Percentiles rank a stretch among this genome's conserved stretches.
Conservation (phyloP, 1,140 invertebrate genomes). For the Oryctes rhinoceros region DNA sequence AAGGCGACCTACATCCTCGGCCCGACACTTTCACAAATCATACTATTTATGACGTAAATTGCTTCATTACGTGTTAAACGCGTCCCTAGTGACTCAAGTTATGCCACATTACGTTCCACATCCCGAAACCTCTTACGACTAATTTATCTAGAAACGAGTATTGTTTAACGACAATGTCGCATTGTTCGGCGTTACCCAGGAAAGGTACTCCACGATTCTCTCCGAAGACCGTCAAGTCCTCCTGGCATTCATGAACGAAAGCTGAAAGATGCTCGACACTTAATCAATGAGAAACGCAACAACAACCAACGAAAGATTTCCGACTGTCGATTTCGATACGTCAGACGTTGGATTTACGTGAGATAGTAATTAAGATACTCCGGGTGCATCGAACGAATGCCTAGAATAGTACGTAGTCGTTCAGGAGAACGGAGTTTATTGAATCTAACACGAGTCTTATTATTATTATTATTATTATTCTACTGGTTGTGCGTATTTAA, state of each 20-base stretch:
- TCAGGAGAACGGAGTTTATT: neutral
- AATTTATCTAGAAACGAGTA: constrained; percentile 1
- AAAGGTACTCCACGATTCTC: neutral
- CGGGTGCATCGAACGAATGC: neutral
- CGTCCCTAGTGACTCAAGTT: neutral
- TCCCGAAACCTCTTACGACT: neutral
- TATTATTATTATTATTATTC: constrained; percentile 11
- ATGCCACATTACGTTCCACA: neutral
- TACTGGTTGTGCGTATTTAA: neutral
- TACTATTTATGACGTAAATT: constrained; percentile 13
- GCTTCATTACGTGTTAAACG: neutral
- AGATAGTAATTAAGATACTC: constrained; percentile 31
- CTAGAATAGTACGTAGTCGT: neutral
- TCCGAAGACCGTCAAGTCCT: neutral
- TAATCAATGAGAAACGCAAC: neutral
- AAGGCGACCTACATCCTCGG: neutral
- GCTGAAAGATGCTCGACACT: constrained; percentile 1
- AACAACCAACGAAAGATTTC: constrained; percentile 11
- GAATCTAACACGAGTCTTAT: neutral
- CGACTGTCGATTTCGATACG: constrained; percentile 4
- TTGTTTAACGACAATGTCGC: constrained; percentile 11
- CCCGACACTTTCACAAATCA: constrained; percentile 30
- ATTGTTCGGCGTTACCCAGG: neutral
- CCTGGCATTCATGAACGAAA: neutral
- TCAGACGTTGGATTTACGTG: constrained; percentile 24